Percentiles rank a stretch among this genome's conserved stretches.
Conservation (phyloP, 2,797 vertebrate species). For the Chromobotia macracanthus region DNA sequence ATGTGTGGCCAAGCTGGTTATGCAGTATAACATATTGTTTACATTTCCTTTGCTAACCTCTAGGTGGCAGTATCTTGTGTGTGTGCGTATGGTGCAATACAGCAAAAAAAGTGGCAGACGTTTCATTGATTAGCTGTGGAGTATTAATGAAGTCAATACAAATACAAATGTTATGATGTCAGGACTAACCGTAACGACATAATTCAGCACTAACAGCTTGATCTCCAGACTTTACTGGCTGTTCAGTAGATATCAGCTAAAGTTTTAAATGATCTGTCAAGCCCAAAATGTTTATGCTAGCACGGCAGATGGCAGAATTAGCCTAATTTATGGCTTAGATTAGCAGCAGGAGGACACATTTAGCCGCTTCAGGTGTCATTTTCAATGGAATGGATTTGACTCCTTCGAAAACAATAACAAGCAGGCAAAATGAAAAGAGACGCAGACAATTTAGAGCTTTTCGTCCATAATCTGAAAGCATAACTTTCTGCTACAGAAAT, state of each 20-base stretch:
- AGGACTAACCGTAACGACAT: background rate
- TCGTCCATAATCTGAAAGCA: conserved; percentile 13
- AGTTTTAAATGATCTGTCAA: conserved; percentile 28
- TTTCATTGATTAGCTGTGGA: background rate
- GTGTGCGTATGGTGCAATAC: background rate
- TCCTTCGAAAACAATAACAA: conserved; percentile 29
- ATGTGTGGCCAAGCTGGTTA: too few species aligned
- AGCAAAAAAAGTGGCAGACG: background rate
- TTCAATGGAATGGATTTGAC: conserved; percentile 27
- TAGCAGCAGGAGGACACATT: conserved; percentile 39
- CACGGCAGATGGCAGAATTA: conserved; percentile 51
- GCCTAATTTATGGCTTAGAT: conserved; percentile 50
- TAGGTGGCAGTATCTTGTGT: background rate
- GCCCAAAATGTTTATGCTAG: conserved; percentile 22
- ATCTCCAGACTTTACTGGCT: background rate
- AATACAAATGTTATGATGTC: background rate
- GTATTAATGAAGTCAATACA: background rate
- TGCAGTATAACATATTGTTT: too few species aligned
- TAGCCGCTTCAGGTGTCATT: conserved; percentile 30
- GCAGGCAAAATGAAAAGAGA: conserved; percentile 24
- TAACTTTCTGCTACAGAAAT: background rate
- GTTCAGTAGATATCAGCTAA: conserved; percentile 3
- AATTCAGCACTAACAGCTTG: background rate
- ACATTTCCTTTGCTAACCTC: background rate
- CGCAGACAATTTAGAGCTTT: background rate